Evolutionary conservation across 2,113 vertebrate species (phyloP).

Genomic region (Hippopotamus amphibius): DNA sequence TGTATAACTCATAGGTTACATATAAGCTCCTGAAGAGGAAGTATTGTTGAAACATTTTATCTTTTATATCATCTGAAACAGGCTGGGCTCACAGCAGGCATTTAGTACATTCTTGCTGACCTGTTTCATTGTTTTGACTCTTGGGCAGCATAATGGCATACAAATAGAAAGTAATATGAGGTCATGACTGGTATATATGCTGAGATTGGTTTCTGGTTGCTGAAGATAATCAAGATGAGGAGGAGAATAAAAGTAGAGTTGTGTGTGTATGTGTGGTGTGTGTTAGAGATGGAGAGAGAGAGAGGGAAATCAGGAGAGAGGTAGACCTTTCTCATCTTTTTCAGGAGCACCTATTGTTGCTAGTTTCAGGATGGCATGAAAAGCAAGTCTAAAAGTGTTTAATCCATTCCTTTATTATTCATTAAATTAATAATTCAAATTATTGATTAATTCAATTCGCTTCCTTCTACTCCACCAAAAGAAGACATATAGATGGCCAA

Average conservation of each 20-base stretch:
- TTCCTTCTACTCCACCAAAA: background rate
- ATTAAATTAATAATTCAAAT: background rate
- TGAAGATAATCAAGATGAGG: background rate
- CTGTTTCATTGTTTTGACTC: slow-evolving; percentile 44
- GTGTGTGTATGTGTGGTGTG: background rate
- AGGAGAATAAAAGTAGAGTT: background rate
- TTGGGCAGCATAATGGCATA: background rate
- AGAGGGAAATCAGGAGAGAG: background rate
- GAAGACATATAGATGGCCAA: background rate
- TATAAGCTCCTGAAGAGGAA: slow-evolving; percentile 19
- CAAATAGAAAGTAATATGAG: background rate
- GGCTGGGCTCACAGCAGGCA: background rate
- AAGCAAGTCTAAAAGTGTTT: slow-evolving; percentile 27
- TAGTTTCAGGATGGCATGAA: background rate
- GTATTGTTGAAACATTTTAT: slow-evolving; percentile 18
- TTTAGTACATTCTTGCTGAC: background rate
- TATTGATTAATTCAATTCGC: background rate
- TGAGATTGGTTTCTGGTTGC: background rate
- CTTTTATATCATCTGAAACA: background rate
- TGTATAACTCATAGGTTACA: background rate
- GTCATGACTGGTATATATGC: background rate
- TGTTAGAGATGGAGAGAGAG: background rate
- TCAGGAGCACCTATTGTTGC: background rate
- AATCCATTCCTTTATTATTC: background rate
- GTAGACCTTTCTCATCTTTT: background rate